Percentiles rank a stretch among this genome's conserved stretches.
These are phyloP conservation scores for Pseudocheirus occidentalis DNA, from an alignment of 2,797 vertebrate genomes.

Conservation along the genomic window DNA sequence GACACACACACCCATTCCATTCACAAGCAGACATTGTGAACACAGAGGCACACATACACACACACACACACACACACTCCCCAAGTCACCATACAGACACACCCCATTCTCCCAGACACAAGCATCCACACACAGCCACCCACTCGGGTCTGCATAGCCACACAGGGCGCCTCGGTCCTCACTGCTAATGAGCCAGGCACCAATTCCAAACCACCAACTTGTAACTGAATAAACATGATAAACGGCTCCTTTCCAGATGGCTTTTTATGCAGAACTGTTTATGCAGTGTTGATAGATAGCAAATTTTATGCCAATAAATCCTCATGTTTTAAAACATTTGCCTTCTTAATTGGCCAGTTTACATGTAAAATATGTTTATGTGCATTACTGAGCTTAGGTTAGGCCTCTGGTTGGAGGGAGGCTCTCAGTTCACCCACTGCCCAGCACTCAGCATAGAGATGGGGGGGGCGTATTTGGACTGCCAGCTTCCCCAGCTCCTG, in stretches of 20 bases:
- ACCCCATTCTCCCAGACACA: no score
- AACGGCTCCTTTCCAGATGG: conserved; percentile 87
- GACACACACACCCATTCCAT: neutral
- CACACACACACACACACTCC: neutral
- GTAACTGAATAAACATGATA: conserved; percentile 85
- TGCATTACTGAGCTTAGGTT: conserved; percentile 73
- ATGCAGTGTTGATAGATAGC: conserved; percentile 81
- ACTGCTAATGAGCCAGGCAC: conserved; percentile 79
- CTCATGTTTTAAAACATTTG: conserved; percentile 86
- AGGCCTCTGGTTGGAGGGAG: conserved; percentile 28
- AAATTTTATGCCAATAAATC: conserved; percentile 85
- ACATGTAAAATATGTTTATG: conserved; percentile 85
- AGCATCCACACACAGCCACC: neutral
- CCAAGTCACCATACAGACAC: neutral
- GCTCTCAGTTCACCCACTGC: neutral
- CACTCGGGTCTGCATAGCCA: neutral
- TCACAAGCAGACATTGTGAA: neutral
- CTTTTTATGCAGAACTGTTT: conserved; percentile 82
- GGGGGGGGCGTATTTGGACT: neutral
- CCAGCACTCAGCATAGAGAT: neutral
- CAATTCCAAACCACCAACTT: conserved; percentile 80
- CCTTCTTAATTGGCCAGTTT: conserved; percentile 86
- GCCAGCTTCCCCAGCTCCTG: neutral
- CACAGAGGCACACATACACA: no score
- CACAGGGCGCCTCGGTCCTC: conserved; percentile 59